A percentile compares a stretch with the other conserved stretches of the same genome.
Conservation (phyloP, 1,140 invertebrate species). For the Drosophila pruinosa region DNA sequence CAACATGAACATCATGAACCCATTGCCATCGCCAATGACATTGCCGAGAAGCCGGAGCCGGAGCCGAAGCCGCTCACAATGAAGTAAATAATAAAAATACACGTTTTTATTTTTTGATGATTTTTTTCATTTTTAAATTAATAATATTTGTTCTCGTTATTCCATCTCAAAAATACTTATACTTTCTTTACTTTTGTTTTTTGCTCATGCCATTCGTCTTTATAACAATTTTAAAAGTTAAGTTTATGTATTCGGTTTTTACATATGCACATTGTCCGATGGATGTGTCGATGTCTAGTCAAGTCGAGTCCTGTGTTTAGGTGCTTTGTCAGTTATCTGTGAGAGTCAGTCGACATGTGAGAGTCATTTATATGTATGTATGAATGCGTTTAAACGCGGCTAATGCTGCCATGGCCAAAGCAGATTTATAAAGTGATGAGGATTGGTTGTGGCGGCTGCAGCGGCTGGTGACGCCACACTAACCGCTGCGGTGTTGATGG, state of each 20-base stretch:
- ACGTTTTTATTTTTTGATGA: slow-evolving; percentile 68
- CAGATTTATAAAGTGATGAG: slow-evolving; percentile 81
- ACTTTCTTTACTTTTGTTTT: slow-evolving; percentile 59
- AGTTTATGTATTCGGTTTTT: slow-evolving; percentile 59
- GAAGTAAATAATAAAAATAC: slow-evolving; percentile 78
- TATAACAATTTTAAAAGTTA: slow-evolving; percentile 75
- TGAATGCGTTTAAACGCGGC: slow-evolving; percentile 45
- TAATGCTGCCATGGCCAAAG: slow-evolving; percentile 80
- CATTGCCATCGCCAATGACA: slow-evolving; percentile 11
- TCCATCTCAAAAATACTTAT: slow-evolving; percentile 80
- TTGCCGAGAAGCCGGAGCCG: background rate
- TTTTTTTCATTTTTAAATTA: slow-evolving; percentile 74
- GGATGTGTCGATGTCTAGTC: background rate
- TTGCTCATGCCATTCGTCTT: slow-evolving; percentile 56
- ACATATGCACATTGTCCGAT: slow-evolving; percentile 74
- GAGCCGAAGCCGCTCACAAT: slow-evolving; percentile 18
- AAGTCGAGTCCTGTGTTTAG: slow-evolving; percentile 13
- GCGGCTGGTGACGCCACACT: slow-evolving; percentile 52
- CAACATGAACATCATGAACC: slow-evolving; percentile 19
- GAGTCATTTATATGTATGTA: slow-evolving; percentile 11
- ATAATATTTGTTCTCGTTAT: slow-evolving; percentile 81
- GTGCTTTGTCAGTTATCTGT: slow-evolving; percentile 12
- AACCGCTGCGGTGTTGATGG: slow-evolving; percentile 26
- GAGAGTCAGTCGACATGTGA: background rate
- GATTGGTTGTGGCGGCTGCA: slow-evolving; percentile 61